These are phyloP conservation scores for Lordiphosa fenestrarum DNA, from an alignment of 2,888 invertebrate species.

Conservation along the genomic window DNA sequence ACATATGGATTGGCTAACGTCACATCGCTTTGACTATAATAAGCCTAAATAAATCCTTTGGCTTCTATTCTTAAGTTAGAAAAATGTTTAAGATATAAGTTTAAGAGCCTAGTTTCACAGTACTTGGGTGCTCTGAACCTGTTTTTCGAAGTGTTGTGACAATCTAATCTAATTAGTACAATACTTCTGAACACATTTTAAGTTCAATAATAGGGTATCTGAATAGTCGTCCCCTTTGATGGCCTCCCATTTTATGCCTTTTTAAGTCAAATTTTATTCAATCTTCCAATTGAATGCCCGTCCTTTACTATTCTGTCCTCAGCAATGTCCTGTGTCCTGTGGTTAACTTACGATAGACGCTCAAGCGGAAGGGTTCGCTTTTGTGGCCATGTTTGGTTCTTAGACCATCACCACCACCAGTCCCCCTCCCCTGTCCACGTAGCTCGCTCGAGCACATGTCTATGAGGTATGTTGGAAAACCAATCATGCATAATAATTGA, in stretches of 20 bases:
- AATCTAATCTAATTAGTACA: too few species aligned
- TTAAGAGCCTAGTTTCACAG: too few species aligned
- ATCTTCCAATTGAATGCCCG: slow-evolving; percentile 79
- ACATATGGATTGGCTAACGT: too few species aligned
- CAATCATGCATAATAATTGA: slow-evolving; percentile 78
- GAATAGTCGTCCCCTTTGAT: not conserved
- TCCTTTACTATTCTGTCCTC: slow-evolving; percentile 37
- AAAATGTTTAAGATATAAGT: too few species aligned
- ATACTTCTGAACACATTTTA: too few species aligned
- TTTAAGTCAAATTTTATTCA: slow-evolving; percentile 80
- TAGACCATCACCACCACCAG: slow-evolving; percentile 19
- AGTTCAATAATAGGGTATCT: slow-evolving; percentile 8
- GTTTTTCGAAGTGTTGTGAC: too few species aligned
- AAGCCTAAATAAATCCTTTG: too few species aligned
- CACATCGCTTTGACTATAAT: too few species aligned
- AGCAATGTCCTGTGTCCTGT: slow-evolving; percentile 43
- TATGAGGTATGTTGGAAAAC: slow-evolving; percentile 47
- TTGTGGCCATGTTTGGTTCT: slow-evolving; percentile 25
- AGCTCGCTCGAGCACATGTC: slow-evolving; percentile 1
- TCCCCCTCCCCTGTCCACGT: slow-evolving; percentile 13
- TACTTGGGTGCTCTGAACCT: too few species aligned
- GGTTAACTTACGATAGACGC: slow-evolving; percentile 68
- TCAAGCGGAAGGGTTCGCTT: slow-evolving; percentile 64
- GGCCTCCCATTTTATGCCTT: slow-evolving; percentile 32
- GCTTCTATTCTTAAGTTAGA: too few species aligned